Conservation (phyloP, 1,140 invertebrate genomes). For the Drosophila varians region DNA sequence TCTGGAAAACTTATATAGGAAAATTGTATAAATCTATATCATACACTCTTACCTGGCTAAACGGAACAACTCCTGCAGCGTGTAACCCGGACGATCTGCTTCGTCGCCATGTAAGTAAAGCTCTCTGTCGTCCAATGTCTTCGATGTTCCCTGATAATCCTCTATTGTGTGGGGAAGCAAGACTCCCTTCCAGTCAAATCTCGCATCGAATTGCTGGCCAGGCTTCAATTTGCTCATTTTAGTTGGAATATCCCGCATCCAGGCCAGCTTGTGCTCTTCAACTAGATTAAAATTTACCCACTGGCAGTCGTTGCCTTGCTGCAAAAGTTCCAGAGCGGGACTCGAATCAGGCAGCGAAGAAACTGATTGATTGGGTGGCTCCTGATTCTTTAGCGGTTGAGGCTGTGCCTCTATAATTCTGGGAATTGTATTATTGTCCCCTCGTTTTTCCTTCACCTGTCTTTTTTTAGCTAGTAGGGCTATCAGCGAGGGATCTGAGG, state of each 20-base stretch:
- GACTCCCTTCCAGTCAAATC: constrained; percentile 88
- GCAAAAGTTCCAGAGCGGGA: constrained; percentile 86
- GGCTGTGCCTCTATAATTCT: constrained; percentile 5
- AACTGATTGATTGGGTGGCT: background rate
- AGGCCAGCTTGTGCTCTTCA: constrained; percentile 93
- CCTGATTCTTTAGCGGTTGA: background rate
- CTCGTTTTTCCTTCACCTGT: constrained; percentile 46
- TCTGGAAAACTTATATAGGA: constrained; percentile 56
- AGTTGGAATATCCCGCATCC: constrained; percentile 90
- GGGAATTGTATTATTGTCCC: background rate
- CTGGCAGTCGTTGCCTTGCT: constrained; percentile 86
- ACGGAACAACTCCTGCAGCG: constrained; percentile 93
- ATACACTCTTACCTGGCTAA: constrained; percentile 83
- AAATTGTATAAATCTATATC: background rate
- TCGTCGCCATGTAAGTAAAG: constrained; percentile 97
- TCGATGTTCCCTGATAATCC: constrained; percentile 59
- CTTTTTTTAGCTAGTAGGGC: constrained; percentile 87
- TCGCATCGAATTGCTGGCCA: constrained; percentile 88
- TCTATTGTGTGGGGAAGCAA: constrained; percentile 86
- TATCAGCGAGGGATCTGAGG: constrained; percentile 67
- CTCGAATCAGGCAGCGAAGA: constrained; percentile 53
- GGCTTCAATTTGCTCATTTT: constrained; percentile 82
- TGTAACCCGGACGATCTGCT: constrained; percentile 94
- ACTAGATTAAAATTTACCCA: constrained; percentile 93
- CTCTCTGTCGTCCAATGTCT: constrained; percentile 87